Evolutionary conservation across 2,797 vertebrate genomes (phyloP), one percentile per base, ranked within the genome.

Genomic region (Sorex maritimensis): DNA sequence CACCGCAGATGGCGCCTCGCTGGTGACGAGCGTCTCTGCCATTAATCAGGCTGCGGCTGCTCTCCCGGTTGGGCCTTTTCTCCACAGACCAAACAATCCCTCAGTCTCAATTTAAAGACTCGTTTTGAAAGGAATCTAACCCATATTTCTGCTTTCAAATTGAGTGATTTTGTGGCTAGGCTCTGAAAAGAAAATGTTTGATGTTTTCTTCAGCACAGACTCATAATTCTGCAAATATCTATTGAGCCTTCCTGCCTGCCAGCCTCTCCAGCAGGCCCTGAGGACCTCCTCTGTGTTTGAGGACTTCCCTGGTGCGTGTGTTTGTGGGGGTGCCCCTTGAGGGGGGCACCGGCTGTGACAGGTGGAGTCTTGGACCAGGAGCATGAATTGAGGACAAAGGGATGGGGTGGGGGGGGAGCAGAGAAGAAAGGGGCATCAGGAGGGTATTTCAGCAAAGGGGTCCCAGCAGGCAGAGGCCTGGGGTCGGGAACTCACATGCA

Each of bases 151-250:
- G 24, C 21, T 65, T 24, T 65, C 61, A 65, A 30, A 46, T 75
- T 80, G 83, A 52, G 46, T 63, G 55, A 67, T 65, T 52, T 61
- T 24, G 30, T 83, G 78, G 55, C 30, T 81, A 4, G 24, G 41
- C 61, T 78, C 83, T 93, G 69, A 88, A 84, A 81, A 80, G 55
- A 46, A 92, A 80, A 80, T 58, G 21, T 72, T 72, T 38, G 10
- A 34, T 46, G 52, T 61, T 92, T 92, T 92, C 80, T 61, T 75
- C 80, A 85, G 55, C 44, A 67, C 38, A 19, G 28, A 63, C n/a
- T 75, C 30, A 1, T 34, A 41, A 63, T 46, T 71, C 71, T 88
- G 38, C 30, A 86, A 49, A 10, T 72, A 68, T 24, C 82, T 58
- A 38, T 13, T 15, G 73, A 72, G 49, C 44, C 69, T 12, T 4